Evolutionary conservation across 1,140 invertebrate species (phyloP).

Genomic region (Solenopsis fugax): DNA sequence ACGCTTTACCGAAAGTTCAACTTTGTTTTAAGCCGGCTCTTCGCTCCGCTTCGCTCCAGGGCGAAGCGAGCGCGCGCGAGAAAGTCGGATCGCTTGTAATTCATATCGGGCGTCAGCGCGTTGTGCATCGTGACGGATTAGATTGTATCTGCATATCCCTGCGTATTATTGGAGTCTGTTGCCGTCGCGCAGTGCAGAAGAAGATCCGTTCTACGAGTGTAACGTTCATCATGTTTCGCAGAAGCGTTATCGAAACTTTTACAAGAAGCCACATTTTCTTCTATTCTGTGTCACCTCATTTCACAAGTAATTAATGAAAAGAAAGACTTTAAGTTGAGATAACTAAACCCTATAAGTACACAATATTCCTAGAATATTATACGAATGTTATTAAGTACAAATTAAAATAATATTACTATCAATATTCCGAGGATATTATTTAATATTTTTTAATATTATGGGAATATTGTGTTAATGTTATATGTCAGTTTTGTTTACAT

Average conservation of each 20-base stretch:
- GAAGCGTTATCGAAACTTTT: neutral
- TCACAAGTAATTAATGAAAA: neutral
- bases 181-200: neutral
- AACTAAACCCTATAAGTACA: neutral
- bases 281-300: neutral
- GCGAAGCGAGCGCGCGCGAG: conserved; percentile 28
- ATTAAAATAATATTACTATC: too few species aligned
- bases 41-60: conserved; percentile 11
- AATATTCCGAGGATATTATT: too few species aligned
- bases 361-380: too few species aligned
- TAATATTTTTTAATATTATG: too few species aligned
- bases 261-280: neutral
- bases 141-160: conserved; percentile 46
- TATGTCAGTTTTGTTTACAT: too few species aligned
- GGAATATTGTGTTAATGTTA: too few species aligned
- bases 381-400: too few species aligned
- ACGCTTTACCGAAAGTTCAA: conserved; percentile 63
- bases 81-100: conserved; percentile 48
- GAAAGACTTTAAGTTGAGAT: too few species aligned
- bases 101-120: conserved; percentile 60
- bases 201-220: neutral
- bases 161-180: conserved; percentile 21
- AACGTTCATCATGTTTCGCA: neutral
- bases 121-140: conserved; percentile 57
- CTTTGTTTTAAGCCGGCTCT: conserved; percentile 58